Base-by-base conservation (phyloP, 1,140 invertebrate genomes). In the Lepidurus apus region DNA sequence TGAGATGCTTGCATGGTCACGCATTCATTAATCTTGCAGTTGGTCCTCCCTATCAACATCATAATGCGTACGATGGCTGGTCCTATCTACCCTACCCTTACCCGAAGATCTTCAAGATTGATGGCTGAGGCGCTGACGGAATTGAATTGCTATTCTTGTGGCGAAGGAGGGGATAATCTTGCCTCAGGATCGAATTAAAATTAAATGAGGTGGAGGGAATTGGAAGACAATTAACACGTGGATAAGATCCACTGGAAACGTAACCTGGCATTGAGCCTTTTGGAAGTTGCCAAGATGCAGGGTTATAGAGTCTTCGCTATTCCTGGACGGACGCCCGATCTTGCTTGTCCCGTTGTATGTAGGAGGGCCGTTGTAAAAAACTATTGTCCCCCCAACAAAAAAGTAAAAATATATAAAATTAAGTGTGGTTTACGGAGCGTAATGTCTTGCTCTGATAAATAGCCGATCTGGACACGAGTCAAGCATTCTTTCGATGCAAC, bases 81-180 rank as follows among this genome's bases (percentile, higher is more conserved):
- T n/a, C 65, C 0, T 34, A 75, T 5, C 5, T 24, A 75, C 17
- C 42, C 24, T 24, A 75, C 17, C 42, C 24, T 42, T 42, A 17
- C 1, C 26, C 17, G 74, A 75, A 75, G 42, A 13, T 75, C 74
- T 75, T 75, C 42, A 42, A 34, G 74, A 17, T 75, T 75, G 74
- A 75, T 75, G 34, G 34, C 34, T 34, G 34, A 34, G 1, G 34
- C 34, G 34, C 34, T 34, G 34, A 34, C 3, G 34, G 34, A 34
- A 34, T 34, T 34, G 34, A 4, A 34, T 34, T 4, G 34, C 34
- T 34, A 34, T 34, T 34, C 2, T 4, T 4, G 34, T 34, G 34
- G 34, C 34, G 0, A 3, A 34, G 34, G 34, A 34, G 34, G 3
- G 34, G 34, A 34, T 34, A 34, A 34, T 34, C 34, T 34, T 34